A percentile compares a stretch with the other conserved stretches of the same genome.
phyloP scores from a whole-genome alignment of 1,140 invertebrate genomes.

The Hestina assimilis region DNA sequence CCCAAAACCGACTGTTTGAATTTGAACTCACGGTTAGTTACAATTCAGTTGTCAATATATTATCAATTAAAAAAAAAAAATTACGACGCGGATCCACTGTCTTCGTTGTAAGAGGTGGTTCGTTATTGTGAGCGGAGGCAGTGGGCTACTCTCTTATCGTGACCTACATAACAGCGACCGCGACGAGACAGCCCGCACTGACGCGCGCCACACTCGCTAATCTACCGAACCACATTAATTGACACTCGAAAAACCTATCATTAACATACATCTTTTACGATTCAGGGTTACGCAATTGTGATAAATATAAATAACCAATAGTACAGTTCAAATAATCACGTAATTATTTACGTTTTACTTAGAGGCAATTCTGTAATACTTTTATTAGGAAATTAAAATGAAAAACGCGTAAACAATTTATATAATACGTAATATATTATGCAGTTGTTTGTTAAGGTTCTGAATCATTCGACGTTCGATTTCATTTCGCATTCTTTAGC shows the following conservation, averaged over 20 bases:
- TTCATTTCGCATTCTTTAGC: conserved; percentile 2
- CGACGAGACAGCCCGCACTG: conserved; percentile 5
- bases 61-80: too few relatives aligned
- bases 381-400: too few relatives aligned
- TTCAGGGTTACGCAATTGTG: conserved; percentile 2
- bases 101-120: too few relatives aligned
- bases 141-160: conserved; percentile 24
- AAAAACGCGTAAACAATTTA: too few relatives aligned
- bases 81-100: too few relatives aligned
- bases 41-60: too few relatives aligned
- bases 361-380: too few relatives aligned
- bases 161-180: conserved; percentile 23
- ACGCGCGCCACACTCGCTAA: conserved; percentile 20
- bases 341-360: not conserved
- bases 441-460: not conserved
- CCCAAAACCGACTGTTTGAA: too few relatives aligned
- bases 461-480: not conserved
- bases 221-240: conserved; percentile 16
- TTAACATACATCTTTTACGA: conserved; percentile 7
- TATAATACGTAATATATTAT: not conserved
- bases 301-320: not conserved
- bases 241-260: conserved; percentile 15
- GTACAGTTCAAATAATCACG: too few relatives aligned
- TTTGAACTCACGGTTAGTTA: too few relatives aligned
- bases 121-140: conserved; percentile 7